Evolutionary conservation across 2,888 invertebrate species (phyloP), one percentile per base, ranked within the genome.

Genomic region (Heteromurus nitidus): DNA sequence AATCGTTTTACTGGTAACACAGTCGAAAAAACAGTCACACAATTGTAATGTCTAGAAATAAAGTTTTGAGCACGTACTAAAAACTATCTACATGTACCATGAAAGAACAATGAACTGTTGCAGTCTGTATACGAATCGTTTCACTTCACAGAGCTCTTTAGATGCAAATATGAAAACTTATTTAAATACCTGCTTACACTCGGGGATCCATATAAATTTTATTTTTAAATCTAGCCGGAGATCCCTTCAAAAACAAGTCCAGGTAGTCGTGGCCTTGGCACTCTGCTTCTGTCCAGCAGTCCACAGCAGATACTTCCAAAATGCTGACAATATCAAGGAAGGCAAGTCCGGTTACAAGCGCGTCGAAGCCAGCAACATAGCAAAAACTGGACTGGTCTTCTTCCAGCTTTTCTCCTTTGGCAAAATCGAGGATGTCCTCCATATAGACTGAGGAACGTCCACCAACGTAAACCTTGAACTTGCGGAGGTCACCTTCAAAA

Each of bases 361-460:
- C 76, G 28, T 84, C 84, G 36, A 84, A 84, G 18, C 82, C 84
- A 11, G 80, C 77, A 11, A 77, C 81, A 26, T 79, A 80, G 30
- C 84, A 82, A n/a, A 69, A 80, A 7, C 62, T 47, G n/a, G n/a
- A n/a, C 47, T 30, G 3, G 47, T 13, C 9, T 1, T 77, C 22
- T 30, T 84, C 75, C 18, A 74, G n/a, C 22, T 7, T 47, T 18
- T 44, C 18, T 22, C 68, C 73, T 22, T 73, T 26, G 0, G n/a
- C n/a, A 2, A 82, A 18, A 55, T 82, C 84, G 3, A 18, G n/a
- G 7, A 72, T 26, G 28, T 82, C 81, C 18, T 50, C 24, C n/a
- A 28, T n/a, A 42, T 79, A 82, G 0, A n/a, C 2, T 3, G 24
- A 31, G 16, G 65, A 80, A 3, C 65, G 44, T 18, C n/a, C 31